Conservation (phyloP, 2,888 invertebrate species). For the Oscheius sp. region DNA sequence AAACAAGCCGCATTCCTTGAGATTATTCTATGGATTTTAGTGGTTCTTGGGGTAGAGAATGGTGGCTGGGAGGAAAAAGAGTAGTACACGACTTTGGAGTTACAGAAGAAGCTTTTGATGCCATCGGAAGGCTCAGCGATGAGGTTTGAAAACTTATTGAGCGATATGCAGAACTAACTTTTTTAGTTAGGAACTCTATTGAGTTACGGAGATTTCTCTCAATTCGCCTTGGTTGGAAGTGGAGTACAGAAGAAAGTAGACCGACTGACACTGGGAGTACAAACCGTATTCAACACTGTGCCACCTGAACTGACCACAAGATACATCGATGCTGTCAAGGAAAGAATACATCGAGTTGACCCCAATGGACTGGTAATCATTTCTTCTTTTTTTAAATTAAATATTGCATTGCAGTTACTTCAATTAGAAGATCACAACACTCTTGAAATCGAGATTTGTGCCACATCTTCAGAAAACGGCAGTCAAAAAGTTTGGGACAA, state of each 20-base stretch:
- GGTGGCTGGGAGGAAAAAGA: constrained; percentile 67
- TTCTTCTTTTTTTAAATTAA: not conserved
- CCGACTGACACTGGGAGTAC: constrained; percentile 72
- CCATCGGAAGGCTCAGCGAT: constrained; percentile 65
- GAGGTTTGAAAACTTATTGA: constrained; percentile 46
- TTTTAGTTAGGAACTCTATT: constrained; percentile 61
- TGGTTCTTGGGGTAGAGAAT: constrained; percentile 73
- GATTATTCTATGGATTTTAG: constrained; percentile 42
- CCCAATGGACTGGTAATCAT: constrained; percentile 59
- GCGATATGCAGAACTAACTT: not conserved
- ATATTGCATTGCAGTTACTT: constrained; percentile 53
- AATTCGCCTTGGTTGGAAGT: constrained; percentile 71
- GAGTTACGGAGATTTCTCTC: constrained; percentile 61
- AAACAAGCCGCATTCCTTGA: not conserved
- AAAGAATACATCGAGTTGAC: constrained; percentile 69
- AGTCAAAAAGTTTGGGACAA: constrained; percentile 50
- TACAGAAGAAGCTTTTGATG: constrained; percentile 65
- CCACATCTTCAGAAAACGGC: constrained; percentile 44
- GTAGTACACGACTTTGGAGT: constrained; percentile 71
- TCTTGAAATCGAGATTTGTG: constrained; percentile 69
- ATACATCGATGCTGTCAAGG: constrained; percentile 69
- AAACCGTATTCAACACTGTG: constrained; percentile 71
- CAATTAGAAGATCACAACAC: constrained; percentile 69
- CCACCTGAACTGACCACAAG: constrained; percentile 39
- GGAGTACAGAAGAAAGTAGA: constrained; percentile 72